Percentiles rank a stretch among this genome's conserved stretches.
Evolutionary conservation across 2,113 vertebrate species (phyloP).

Genomic region (Gallinago undulata): DNA sequence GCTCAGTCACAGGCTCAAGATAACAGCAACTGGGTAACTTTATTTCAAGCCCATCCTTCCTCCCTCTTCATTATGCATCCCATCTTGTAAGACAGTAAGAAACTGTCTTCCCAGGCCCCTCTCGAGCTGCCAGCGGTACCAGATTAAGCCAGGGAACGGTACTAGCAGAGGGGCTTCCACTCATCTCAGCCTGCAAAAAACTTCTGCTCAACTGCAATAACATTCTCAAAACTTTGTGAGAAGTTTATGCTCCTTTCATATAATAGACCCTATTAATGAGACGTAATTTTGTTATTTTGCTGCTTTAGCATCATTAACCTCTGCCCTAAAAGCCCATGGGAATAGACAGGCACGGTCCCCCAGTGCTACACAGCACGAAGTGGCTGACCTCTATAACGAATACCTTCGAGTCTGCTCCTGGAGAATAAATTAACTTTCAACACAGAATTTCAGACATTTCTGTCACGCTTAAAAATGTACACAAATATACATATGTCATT

Average conservation of each 20-base stretch:
- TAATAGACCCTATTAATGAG: background rate
- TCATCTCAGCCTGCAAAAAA: background rate
- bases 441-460: background rate
- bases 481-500: background rate
- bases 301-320: background rate
- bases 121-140: background rate
- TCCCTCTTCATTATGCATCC: background rate
- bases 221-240: background rate
- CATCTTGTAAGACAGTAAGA: background rate
- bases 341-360: background rate
- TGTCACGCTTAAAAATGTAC: background rate
- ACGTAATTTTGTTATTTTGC: background rate
- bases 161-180: background rate
- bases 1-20: slow-evolving; percentile 61
- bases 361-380: background rate
- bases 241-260: background rate
- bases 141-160: background rate
- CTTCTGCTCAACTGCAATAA: background rate
- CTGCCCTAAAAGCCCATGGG: background rate
- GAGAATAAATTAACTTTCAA: background rate
- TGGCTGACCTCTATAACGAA: background rate
- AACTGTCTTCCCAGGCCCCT: background rate
- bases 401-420: background rate
- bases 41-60: slow-evolving; percentile 46
- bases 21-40: slow-evolving; percentile 58